Conservation (phyloP, 2,113 vertebrate species). For the Cebidichthys violaceus region DNA sequence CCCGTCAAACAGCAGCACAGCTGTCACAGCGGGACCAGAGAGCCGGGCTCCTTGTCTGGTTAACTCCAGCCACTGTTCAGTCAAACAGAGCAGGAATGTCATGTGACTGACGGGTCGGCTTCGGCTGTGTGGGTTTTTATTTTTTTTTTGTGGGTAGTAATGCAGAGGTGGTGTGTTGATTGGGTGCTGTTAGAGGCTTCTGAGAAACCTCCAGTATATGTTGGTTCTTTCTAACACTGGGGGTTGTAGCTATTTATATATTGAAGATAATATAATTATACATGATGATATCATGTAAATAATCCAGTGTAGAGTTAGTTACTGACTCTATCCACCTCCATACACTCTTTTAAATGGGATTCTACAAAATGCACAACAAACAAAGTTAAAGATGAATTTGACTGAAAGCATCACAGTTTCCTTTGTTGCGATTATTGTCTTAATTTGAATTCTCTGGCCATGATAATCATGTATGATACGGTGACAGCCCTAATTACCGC, state of each 20-base stretch:
- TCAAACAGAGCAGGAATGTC: not conserved
- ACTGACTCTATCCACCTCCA: not conserved
- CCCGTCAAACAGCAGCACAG: not conserved
- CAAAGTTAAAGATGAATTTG: no score
- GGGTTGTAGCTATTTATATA: no score
- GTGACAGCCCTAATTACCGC: not conserved
- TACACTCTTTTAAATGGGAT: not conserved
- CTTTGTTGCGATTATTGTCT: no score
- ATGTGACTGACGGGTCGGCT: not conserved
- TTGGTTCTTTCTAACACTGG: not conserved
- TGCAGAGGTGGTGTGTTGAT: not conserved
- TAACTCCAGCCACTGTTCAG: not conserved
- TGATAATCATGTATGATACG: no score
- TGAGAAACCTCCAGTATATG: not conserved
- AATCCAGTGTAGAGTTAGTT: not conserved
- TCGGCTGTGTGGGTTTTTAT: no score
- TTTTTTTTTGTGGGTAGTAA: not conserved
- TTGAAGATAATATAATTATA: not conserved
- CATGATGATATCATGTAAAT: not conserved
- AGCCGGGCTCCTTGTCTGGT: not conserved
- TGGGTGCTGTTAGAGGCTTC: not conserved
- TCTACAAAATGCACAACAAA: no score
- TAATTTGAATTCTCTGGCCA: no score
- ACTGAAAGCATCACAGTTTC: no score
- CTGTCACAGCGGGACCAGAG: not conserved